A percentile compares a stretch with the other conserved stretches of the same genome.
Conservation (phyloP, 2,797 vertebrate species). For the Lophotriccus pileatus region DNA sequence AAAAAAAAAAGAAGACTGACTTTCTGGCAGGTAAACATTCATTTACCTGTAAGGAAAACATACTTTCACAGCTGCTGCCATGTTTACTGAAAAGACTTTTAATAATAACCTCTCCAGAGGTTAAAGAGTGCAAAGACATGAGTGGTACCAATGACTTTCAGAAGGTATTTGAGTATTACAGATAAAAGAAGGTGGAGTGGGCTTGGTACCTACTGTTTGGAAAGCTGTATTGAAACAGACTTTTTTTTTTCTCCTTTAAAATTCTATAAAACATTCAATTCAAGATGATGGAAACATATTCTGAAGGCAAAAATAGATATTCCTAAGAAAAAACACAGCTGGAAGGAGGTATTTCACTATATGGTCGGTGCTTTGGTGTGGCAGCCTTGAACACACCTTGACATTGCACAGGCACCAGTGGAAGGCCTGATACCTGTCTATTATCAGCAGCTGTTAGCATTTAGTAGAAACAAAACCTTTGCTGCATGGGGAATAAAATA, state of each 20-base stretch:
- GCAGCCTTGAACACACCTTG: not conserved
- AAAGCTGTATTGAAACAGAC: conserved; percentile 56
- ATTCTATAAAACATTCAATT: not conserved
- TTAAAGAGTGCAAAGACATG: conserved; percentile 22
- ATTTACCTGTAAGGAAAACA: conserved; percentile 11
- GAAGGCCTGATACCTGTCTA: not conserved
- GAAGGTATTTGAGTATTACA: conserved; percentile 21
- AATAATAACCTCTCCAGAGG: conserved; percentile 35
- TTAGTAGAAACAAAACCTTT: not conserved
- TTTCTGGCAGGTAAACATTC: conserved; percentile 38
- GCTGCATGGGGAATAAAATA: not conserved
- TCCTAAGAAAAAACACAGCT: not conserved
- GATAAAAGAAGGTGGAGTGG: conserved; percentile 12
- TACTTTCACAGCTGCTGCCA: not conserved
- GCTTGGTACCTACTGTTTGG: conserved; percentile 30
- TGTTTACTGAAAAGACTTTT: conserved; percentile 20
- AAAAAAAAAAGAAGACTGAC: no score
- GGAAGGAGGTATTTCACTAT: not conserved
- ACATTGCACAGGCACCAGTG: not conserved
- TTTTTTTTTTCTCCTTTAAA: not conserved
- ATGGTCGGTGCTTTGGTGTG: not conserved
- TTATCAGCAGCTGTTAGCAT: not conserved
- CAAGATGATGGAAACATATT: not conserved
- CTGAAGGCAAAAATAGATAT: conserved; percentile 6
- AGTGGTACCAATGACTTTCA: conserved; percentile 11